Percentiles rank a stretch among this genome's conserved stretches.
Conservation (phyloP, 64 coral and sea anemone genomes). For the Cladopsammia gracilis region DNA sequence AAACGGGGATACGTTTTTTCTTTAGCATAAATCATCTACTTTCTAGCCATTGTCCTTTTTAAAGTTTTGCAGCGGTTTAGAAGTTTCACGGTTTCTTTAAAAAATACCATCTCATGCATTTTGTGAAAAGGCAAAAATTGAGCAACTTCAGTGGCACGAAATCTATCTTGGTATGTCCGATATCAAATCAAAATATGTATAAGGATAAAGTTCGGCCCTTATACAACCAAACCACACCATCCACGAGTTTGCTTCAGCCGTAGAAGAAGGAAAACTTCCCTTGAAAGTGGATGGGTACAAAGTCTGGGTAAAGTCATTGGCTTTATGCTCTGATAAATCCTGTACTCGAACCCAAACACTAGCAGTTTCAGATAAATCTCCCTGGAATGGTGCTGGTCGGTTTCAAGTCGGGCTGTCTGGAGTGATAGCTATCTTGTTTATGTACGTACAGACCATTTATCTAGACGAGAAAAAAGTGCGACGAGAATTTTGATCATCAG, state of each 20-base stretch:
- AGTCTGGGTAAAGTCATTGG: slow-evolving; percentile 55
- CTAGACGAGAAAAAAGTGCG: not conserved
- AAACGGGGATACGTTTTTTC: too few species aligned
- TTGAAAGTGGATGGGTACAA: slow-evolving; percentile 66
- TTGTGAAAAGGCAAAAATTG: too few species aligned
- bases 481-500: too few species aligned
- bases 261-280: slow-evolving; percentile 29
- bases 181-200: too few species aligned
- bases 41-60: too few species aligned
- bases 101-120: too few species aligned
- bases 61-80: too few species aligned
- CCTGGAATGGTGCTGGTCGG: not conserved
- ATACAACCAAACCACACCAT: slow-evolving; percentile 57
- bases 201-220: too few species aligned
- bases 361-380: slow-evolving; percentile 16
- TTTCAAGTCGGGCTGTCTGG: not conserved
- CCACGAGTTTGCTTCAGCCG: slow-evolving; percentile 27
- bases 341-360: slow-evolving; percentile 26
- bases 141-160: too few species aligned
- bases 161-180: too few species aligned
- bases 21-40: too few species aligned
- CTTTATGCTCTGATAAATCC: slow-evolving; percentile 51
- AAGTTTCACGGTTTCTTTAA: too few species aligned
- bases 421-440: not conserved
- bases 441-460: not conserved